These are phyloP conservation scores for Drosophila limbata DNA, from an alignment of 2,888 invertebrate genomes.

Conservation along the genomic window DNA sequence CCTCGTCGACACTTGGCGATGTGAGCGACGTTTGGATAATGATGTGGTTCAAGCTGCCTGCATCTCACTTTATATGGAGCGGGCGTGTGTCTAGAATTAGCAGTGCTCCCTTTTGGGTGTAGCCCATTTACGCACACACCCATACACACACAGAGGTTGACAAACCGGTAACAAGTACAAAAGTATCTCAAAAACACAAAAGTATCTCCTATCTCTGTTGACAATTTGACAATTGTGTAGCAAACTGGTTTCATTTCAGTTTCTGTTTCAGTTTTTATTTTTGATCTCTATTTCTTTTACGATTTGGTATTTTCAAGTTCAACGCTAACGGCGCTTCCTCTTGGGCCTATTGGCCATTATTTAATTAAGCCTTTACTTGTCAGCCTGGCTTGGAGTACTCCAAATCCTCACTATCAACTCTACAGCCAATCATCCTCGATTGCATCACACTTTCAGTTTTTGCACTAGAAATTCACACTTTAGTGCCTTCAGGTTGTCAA, in stretches of 20 bases:
- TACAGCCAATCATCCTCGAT: conserved; percentile 37
- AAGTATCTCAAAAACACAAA: conserved; percentile 41
- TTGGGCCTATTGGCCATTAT: conserved; percentile 65
- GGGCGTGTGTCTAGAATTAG: conserved; percentile 66
- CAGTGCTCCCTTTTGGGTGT: conserved; percentile 24
- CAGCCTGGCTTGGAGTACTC: conserved; percentile 5
- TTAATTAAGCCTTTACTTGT: conserved; percentile 72
- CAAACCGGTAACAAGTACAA: conserved; percentile 70
- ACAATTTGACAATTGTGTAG: conserved; percentile 77
- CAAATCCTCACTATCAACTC: conserved; percentile 9
- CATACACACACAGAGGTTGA: conserved; percentile 5
- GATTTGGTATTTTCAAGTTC: conserved; percentile 68
- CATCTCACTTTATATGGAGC: conserved; percentile 70
- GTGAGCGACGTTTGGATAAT: conserved; percentile 64
- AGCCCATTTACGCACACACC: conserved; percentile 44
- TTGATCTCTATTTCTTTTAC: conserved; percentile 14
- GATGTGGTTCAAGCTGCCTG: conserved; percentile 61
- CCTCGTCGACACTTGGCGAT: conserved; percentile 56
- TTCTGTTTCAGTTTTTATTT: conserved; percentile 10
- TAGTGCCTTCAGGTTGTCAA: conserved; percentile 28
- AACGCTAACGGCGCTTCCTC: conserved; percentile 67
- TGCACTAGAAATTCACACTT: conserved; percentile 53
- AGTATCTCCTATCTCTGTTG: conserved; percentile 57
- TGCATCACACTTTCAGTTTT: conserved; percentile 45
- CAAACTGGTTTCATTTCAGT: conserved; percentile 63